A percentile compares a stretch with the other conserved stretches of the same genome.
Evolutionary conservation across 2,888 invertebrate genomes (phyloP).

Genomic region (Encarsia formosa): DNA sequence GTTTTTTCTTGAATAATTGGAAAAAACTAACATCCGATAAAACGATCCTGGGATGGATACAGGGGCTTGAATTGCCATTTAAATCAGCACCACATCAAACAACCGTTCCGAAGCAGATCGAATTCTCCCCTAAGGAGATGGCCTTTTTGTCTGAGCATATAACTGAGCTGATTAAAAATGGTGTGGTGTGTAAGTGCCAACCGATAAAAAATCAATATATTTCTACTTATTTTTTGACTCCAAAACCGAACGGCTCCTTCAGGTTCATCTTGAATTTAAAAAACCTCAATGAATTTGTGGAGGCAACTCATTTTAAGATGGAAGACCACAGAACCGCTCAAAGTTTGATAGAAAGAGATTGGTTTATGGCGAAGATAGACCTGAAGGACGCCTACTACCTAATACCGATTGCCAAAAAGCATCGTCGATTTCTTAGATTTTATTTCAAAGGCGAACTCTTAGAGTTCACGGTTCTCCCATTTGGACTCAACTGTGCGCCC

Average conservation of each 20-base stretch:
- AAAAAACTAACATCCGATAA: neutral
- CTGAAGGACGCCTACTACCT: conserved; percentile 25
- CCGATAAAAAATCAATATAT: neutral
- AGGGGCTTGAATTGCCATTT: neutral
- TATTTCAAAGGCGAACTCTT: conserved; percentile 5
- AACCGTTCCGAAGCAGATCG: neutral
- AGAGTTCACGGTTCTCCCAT: conserved; percentile 21
- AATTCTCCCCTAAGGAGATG: neutral
- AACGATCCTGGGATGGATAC: neutral
- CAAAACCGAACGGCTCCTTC: neutral
- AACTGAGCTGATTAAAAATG: neutral
- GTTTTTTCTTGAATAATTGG: neutral
- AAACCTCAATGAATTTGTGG: conserved; percentile 19
- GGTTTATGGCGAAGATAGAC: conserved; percentile 22
- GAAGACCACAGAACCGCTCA: conserved; percentile 21
- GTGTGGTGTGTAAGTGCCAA: neutral
- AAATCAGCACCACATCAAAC: neutral
- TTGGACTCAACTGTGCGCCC: conserved; percentile 19
- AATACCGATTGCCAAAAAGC: conserved; percentile 8
- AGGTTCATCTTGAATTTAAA: conserved; percentile 25
- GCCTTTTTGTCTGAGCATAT: neutral
- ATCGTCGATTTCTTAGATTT: conserved; percentile 20
- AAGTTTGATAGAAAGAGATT: conserved; percentile 7
- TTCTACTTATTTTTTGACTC: neutral
- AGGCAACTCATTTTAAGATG: conserved; percentile 22